phyloP scores from a whole-genome alignment of 2,113 vertebrate species.

The Agapornis roseicollis region DNA sequence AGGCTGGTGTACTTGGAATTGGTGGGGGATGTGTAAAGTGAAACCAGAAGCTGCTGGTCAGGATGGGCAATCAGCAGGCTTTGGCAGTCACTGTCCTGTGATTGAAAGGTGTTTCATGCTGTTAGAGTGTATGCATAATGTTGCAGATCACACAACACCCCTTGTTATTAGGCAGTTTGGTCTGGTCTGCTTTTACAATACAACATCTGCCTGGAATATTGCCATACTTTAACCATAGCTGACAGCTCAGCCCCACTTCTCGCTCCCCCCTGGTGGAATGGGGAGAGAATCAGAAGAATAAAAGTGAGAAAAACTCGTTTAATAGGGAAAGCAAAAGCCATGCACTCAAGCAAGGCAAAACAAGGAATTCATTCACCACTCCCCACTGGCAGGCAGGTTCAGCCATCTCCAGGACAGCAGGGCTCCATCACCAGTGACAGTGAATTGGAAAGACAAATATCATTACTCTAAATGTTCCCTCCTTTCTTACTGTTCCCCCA shows the following conservation, averaged over 20 bases:
- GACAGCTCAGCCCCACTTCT: rapidly evolving
- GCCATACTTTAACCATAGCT: not conserved
- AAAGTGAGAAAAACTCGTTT: not conserved
- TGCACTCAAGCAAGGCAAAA: not conserved
- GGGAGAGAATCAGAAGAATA: rapidly evolving
- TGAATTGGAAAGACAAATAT: not conserved
- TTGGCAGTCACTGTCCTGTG: not conserved
- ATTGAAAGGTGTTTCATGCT: not conserved
- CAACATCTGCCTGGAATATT: not conserved
- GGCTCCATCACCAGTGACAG: not conserved
- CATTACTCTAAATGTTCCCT: not conserved
- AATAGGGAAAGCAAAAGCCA: not conserved
- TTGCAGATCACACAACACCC: rapidly evolving
- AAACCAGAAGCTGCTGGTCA: not conserved
- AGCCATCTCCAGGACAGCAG: not conserved
- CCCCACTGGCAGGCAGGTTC: not conserved
- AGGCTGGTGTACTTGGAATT: not conserved
- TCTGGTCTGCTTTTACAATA: not conserved
- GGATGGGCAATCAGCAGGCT: not conserved
- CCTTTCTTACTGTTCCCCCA: not conserved
- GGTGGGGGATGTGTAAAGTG: not conserved
- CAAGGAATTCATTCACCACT: not conserved
- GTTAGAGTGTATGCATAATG: rapidly evolving
- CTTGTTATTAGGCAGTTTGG: not conserved
- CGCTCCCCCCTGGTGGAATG: not conserved